These are phyloP conservation scores for Columba janthina DNA, from an alignment of 2,113 vertebrate species.

Conservation along the genomic window DNA sequence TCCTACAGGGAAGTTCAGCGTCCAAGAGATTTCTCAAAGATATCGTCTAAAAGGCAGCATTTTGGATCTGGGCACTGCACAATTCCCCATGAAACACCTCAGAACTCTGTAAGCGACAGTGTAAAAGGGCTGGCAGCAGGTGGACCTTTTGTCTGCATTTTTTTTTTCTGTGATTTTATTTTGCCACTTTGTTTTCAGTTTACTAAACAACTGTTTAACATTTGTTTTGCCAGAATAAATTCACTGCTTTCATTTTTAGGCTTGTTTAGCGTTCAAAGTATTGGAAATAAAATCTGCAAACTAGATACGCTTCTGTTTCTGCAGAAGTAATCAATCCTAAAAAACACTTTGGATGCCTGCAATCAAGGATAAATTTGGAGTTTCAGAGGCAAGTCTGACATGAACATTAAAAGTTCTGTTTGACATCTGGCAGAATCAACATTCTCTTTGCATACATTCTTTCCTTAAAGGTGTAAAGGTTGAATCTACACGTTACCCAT, in stretches of 20 bases:
- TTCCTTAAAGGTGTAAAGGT: neutral
- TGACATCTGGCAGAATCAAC: neutral
- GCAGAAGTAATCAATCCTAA: neutral
- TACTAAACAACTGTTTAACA: neutral
- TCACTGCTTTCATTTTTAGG: neutral
- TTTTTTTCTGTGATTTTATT: neutral
- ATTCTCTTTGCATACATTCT: neutral
- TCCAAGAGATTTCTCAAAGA: neutral
- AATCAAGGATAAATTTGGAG: neutral
- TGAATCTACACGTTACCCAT: neutral
- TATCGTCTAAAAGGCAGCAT: neutral
- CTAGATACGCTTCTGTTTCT: neutral
- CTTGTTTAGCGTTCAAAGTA: neutral
- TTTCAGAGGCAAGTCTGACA: neutral
- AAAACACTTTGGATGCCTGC: neutral
- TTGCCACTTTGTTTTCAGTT: neutral
- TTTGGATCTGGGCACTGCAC: neutral
- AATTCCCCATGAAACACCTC: neutral
- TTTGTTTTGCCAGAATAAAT: neutral
- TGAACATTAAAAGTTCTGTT: neutral
- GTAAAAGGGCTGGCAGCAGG: neutral
- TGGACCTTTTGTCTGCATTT: neutral
- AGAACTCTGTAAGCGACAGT: neutral
- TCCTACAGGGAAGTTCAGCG: neutral
- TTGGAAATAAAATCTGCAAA: neutral